Base-by-base conservation (phyloP, 2,113 vertebrate genomes). In the Anguilla japonica region DNA sequence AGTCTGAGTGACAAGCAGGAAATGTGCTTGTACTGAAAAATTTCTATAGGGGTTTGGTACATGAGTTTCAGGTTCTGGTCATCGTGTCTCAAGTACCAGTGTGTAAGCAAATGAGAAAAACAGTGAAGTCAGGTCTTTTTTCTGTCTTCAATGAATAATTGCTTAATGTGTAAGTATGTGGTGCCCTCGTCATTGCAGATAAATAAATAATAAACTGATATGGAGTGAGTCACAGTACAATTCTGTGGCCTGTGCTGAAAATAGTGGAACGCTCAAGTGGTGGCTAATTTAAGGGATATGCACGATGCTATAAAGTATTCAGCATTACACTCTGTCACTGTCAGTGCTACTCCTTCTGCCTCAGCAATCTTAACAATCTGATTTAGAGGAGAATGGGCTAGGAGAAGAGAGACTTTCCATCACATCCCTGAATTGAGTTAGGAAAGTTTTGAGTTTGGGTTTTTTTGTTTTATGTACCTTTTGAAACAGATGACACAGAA, bases 321-420 rank as follows among this genome's bases (percentile, higher is more conserved):
- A 95, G 88, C 79, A 86, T 46, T 60, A 85, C 20, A 83, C 89
- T 93, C 89, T 29, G 75, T 93, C 92, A 91, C 83, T 91, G 91
- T 88, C 93, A 92, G 87, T 84, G 83, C 29, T 83, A 83, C 93
- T 95, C 94, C 95, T 95, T 93, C 80, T 88, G 91, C 85, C 85
- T 83, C 18, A 71, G 87, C 78, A 82, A 82, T 88, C 84, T 40
- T 85, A 88, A 84, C 78, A 89, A 86, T 90, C 81, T 14, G 81
- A 82, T 91, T 79, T 85, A 87, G 60, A 89, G 60, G 82, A 91
- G 88, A 86, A 63, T 0, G 79, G 29, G 0, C 34, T 75, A 29
- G 57, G 50, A 79, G 29, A 50, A 34, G 16, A 43, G 79, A 34
- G 40, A 43, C 40, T 81, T 81, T 29, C 81, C 29, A 29, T 53